phyloP scores from a whole-genome alignment of 2,888 invertebrate species.

The Gortyna flavago region DNA sequence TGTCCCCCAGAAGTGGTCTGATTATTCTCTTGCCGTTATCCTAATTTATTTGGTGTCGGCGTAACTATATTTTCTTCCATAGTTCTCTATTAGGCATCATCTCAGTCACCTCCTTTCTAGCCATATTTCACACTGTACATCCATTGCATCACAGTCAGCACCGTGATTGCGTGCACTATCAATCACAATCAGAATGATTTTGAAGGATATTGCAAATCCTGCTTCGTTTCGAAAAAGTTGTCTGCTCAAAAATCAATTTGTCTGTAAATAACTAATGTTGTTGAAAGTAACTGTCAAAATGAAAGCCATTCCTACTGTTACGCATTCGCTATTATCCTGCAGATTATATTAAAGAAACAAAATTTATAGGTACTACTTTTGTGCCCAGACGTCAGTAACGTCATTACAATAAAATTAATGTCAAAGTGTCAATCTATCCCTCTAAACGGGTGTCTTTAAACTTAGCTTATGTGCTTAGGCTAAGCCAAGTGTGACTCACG shows the following conservation, averaged over 20 bases:
- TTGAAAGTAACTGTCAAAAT: too few species aligned
- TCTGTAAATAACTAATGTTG: too few species aligned
- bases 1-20: too few species aligned
- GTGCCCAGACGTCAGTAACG: constrained; percentile 2
- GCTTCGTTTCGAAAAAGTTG: too few species aligned
- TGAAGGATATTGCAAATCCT: too few species aligned
- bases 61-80: too few species aligned
- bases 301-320: too few species aligned
- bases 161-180: too few species aligned
- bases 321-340: too few species aligned
- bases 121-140: not conserved
- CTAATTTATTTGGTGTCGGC: not conserved
- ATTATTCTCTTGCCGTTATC: not conserved
- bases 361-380: not conserved
- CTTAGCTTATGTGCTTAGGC: constrained; percentile 37
- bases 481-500: constrained; percentile 45
- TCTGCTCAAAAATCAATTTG: too few species aligned
- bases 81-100: too few species aligned
- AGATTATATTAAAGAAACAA: not conserved
- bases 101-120: not conserved
- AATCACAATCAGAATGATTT: too few species aligned
- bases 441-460: constrained; percentile 24
- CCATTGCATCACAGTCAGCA: not conserved
- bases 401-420: constrained; percentile 10
- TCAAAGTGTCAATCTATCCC: constrained; percentile 21